phyloP scores from a whole-genome alignment of 2,113 vertebrate species.

The Myiozetetes cayanensis region DNA sequence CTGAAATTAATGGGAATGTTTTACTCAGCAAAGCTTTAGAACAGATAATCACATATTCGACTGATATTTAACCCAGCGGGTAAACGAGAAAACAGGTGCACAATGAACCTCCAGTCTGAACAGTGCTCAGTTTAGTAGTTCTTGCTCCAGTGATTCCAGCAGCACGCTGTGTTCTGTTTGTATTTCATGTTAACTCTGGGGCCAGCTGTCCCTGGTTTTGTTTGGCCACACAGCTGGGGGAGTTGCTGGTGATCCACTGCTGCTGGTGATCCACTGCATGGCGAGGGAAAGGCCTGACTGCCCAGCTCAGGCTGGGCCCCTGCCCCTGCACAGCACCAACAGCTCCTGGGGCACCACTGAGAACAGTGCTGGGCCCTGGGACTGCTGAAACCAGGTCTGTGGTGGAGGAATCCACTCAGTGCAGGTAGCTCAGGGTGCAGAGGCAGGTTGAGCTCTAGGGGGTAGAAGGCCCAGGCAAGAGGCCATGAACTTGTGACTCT shows the following conservation, averaged over 20 bases:
- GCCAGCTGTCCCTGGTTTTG: neutral
- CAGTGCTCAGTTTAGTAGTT: fast-evolving
- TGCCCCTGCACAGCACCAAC: no score
- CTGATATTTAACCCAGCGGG: neutral
- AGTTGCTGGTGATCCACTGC: no score
- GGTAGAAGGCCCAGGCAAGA: neutral
- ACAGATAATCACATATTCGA: fast-evolving
- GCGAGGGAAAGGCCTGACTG: fast-evolving
- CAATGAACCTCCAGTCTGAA: neutral
- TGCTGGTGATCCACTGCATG: fast-evolving
- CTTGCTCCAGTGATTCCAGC: no score
- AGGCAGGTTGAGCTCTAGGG: neutral
- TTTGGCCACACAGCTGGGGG: fast-evolving
- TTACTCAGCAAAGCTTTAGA: neutral
- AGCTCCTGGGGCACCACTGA: neutral
- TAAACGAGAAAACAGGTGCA: neutral
- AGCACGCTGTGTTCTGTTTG: fast-evolving
- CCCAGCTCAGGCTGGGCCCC: no score
- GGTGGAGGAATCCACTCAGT: neutral
- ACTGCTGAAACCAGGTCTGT: fast-evolving
- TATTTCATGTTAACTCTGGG: fast-evolving
- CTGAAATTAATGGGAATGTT: neutral
- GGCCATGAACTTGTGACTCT: neutral
- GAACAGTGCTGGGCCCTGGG: fast-evolving
- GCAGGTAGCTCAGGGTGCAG: neutral